Conservation (phyloP, 2,888 invertebrate species). For the Drosophila merina region DNA sequence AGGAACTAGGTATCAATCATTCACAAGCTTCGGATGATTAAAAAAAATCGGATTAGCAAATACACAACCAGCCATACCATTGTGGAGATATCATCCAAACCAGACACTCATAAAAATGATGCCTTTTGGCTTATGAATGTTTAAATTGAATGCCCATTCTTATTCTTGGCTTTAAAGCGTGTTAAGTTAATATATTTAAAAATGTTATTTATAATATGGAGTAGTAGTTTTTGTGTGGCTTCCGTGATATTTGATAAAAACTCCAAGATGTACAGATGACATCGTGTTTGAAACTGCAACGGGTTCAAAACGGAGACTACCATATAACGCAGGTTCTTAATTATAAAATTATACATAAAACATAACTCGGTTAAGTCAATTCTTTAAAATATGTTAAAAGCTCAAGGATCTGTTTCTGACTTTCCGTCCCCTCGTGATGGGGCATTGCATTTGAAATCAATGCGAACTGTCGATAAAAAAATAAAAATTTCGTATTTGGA, state of each 20-base stretch:
- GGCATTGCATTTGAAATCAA: conserved; percentile 50
- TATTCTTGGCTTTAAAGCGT: neutral
- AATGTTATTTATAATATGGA: neutral
- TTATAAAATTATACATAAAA: too few relatives aligned
- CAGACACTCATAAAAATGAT: conserved; percentile 62
- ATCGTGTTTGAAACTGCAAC: conserved; percentile 6
- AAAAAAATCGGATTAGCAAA: conserved; percentile 24
- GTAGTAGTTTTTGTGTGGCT: neutral
- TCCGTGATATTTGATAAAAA: conserved; percentile 1
- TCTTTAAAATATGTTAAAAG: conserved; percentile 15
- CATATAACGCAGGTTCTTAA: neutral
- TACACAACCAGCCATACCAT: neutral
- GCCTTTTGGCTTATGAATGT: neutral
- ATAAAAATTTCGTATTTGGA: neutral
- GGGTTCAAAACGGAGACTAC: neutral
- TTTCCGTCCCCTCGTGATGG: conserved; percentile 24
- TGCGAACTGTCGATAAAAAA: conserved; percentile 7
- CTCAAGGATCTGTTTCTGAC: conserved; percentile 8
- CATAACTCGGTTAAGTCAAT: neutral
- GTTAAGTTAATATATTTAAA: conserved; percentile 4
- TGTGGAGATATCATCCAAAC: conserved; percentile 28
- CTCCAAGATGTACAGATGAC: conserved; percentile 54
- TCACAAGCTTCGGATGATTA: conserved; percentile 72
- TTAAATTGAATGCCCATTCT: neutral
- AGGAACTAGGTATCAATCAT: conserved; percentile 53